Conservation (phyloP, 2,888 invertebrate genomes). For the Octodonta nipae region DNA sequence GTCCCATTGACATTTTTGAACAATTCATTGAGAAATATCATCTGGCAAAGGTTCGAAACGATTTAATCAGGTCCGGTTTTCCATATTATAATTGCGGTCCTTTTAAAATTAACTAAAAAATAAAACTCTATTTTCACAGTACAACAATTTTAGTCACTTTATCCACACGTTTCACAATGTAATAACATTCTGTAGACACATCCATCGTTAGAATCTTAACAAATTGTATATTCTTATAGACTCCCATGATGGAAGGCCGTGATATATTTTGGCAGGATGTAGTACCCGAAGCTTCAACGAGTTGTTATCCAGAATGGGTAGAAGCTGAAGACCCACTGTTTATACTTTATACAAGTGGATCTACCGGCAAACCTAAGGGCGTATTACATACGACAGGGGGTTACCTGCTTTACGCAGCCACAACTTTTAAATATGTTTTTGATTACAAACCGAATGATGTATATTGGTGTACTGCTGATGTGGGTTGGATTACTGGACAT, state of each 20-base stretch:
- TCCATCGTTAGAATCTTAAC: too few relatives aligned
- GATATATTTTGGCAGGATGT: constrained; percentile 91
- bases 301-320: constrained; percentile 91
- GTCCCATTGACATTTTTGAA: too few relatives aligned
- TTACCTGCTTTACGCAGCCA: constrained; percentile 83
- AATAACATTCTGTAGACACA: too few relatives aligned
- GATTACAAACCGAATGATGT: constrained; percentile 74
- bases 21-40: too few relatives aligned
- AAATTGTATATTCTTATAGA: too few relatives aligned
- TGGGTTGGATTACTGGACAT: constrained; percentile 94
- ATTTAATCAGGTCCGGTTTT: too few relatives aligned
- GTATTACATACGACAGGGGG: constrained; percentile 92
- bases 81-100: too few relatives aligned
- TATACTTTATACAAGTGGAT: constrained; percentile 94
- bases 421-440: constrained; percentile 92
- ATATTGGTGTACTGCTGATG: constrained; percentile 91
- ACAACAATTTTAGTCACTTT: too few relatives aligned
- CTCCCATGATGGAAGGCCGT: constrained; percentile 42
- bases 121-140: too few relatives aligned
- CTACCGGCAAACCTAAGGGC: constrained; percentile 96
- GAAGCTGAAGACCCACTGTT: constrained; percentile 92
- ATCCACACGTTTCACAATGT: too few relatives aligned
- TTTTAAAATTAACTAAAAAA: too few relatives aligned
- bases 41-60: too few relatives aligned
- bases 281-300: constrained; percentile 64